These are phyloP conservation scores for Nyctereutes procyonoides DNA, from an alignment of 2,113 vertebrate species.

Conservation along the genomic window DNA sequence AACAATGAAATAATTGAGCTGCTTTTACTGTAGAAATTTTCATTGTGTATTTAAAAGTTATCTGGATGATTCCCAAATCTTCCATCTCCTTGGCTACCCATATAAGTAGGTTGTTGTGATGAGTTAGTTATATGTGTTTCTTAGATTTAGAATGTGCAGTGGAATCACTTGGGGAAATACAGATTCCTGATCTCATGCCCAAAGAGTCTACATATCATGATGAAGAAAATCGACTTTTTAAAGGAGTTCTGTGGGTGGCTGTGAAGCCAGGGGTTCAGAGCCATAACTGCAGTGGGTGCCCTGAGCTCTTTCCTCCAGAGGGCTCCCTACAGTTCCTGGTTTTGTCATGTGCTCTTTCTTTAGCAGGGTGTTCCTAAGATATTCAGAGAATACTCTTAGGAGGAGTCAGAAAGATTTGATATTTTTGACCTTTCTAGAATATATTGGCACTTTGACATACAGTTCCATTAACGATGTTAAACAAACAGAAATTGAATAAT, in stretches of 20 bases:
- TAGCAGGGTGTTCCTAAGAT: background rate
- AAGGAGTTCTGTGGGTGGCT: background rate
- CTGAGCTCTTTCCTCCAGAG: background rate
- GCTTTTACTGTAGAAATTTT: slow-evolving; percentile 18
- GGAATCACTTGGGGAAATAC: slow-evolving; percentile 12
- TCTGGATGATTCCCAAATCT: background rate
- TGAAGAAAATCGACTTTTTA: background rate
- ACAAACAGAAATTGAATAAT: background rate
- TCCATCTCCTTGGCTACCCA: background rate
- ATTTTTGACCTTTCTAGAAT: slow-evolving; percentile 17
- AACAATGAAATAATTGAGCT: background rate
- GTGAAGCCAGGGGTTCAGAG: background rate
- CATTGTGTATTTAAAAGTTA: slow-evolving; percentile 51
- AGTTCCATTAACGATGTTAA: slow-evolving; percentile 1
- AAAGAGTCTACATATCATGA: background rate
- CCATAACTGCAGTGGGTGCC: background rate
- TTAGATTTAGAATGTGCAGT: background rate
- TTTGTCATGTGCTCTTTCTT: background rate
- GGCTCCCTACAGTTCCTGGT: background rate
- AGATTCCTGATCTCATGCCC: background rate
- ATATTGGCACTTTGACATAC: background rate
- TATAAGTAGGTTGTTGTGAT: slow-evolving; percentile 17
- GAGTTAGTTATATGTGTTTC: background rate
- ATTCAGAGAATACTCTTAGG: background rate
- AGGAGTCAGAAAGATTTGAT: background rate